These are phyloP conservation scores for Lissocephala sabroskyi DNA, from an alignment of 2,888 invertebrate species.

Conservation along the genomic window DNA sequence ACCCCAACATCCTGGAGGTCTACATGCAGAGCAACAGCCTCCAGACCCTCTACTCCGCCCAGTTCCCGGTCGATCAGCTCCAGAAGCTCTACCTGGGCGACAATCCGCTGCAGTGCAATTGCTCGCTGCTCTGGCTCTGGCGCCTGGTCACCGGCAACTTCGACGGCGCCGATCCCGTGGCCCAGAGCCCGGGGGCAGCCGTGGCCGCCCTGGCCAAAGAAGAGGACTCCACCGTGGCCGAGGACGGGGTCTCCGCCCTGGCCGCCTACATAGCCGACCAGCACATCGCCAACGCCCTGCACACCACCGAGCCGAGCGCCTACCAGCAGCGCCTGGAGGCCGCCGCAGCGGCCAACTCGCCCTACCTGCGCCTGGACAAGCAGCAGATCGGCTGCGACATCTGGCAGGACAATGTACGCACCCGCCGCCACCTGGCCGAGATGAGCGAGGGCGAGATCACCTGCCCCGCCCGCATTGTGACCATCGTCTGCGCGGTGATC, in stretches of 20 bases:
- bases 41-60: constrained; percentile 83
- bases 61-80: constrained; percentile 87
- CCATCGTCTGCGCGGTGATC: constrained; percentile 72
- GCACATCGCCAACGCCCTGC: constrained; percentile 48
- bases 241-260: constrained; percentile 46
- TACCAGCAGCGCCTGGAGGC: constrained; percentile 25
- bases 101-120: constrained; percentile 89
- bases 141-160: constrained; percentile 75
- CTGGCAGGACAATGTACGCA: constrained; percentile 65
- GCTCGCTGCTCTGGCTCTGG: constrained; percentile 90
- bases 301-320: constrained; percentile 47
- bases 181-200: constrained; percentile 51
- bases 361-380: constrained; percentile 67
- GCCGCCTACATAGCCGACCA: constrained; percentile 66
- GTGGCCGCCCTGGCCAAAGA: constrained; percentile 62
- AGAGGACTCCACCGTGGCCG: constrained; percentile 23
- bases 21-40: constrained; percentile 85
- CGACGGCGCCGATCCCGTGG: constrained; percentile 47
- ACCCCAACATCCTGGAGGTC: constrained; percentile 83
- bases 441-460: constrained; percentile 72
- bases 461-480: constrained; percentile 72
- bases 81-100: constrained; percentile 83
- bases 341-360: constrained; percentile 30
- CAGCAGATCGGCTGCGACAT: constrained; percentile 71
- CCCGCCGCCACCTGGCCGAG: constrained; percentile 60